phyloP scores from a whole-genome alignment of 2,797 vertebrate species.

The Alosa sapidissima region DNA sequence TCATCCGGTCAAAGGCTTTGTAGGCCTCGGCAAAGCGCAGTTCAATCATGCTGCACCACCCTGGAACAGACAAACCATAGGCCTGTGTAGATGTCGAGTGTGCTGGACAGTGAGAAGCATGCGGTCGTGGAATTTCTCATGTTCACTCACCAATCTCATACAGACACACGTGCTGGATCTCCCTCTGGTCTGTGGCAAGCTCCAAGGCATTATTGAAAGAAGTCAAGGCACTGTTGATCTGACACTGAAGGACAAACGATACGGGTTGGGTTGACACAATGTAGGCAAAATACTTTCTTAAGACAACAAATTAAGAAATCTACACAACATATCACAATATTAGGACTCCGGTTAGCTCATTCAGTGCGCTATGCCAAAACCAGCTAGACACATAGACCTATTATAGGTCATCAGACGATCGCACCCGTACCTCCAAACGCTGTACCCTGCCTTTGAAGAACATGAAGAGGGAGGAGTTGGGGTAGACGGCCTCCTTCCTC shows the following conservation, averaged over 20 bases:
- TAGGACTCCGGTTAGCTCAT: not conserved
- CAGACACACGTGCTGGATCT: slow-evolving; percentile 96
- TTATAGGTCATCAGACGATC: not conserved
- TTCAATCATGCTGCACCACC: slow-evolving; percentile 99
- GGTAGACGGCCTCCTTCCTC: slow-evolving; percentile 88
- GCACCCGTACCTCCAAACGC: slow-evolving; percentile 84
- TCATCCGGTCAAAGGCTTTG: slow-evolving; percentile 89
- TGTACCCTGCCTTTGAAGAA: slow-evolving; percentile 98
- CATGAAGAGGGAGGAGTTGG: slow-evolving; percentile 95
- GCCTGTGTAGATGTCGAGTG: not conserved
- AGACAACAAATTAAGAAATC: not conserved
- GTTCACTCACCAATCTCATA: slow-evolving; percentile 90
- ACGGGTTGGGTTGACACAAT: not conserved
- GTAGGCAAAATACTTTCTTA: not conserved
- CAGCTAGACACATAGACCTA: too few relatives aligned
- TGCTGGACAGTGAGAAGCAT: not conserved
- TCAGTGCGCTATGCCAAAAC: not conserved
- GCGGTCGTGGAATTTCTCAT: slow-evolving; percentile 20
- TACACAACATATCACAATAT: not conserved
- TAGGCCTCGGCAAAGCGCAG: slow-evolving; percentile 90
- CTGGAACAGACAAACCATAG: slow-evolving; percentile 61
- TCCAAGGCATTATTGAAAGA: slow-evolving; percentile 91
- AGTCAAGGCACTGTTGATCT: slow-evolving; percentile 95
- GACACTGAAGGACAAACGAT: slow-evolving; percentile 74
- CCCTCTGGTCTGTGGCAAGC: slow-evolving; percentile 90